Evolutionary conservation across 2,888 invertebrate genomes (phyloP), one percentile per base, ranked within the genome.

Genomic region (Agrotis ipsilon): DNA sequence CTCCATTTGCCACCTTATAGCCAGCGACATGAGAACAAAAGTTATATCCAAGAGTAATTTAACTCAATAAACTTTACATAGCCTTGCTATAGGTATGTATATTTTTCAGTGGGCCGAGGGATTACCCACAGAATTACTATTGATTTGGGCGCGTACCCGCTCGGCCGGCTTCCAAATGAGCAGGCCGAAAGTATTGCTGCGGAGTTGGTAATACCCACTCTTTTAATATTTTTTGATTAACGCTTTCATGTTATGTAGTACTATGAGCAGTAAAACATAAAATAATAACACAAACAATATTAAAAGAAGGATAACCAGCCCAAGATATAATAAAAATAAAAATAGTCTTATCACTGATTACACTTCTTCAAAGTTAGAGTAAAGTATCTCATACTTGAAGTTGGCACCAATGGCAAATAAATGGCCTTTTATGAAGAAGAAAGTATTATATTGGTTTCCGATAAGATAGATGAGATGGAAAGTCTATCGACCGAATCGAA

Each of bases 51-150:
- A 78, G 68, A 70, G 61, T 82, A 81, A 82, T 82, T 83, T 83
- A 81, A 81, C 84, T 67, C 68, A 74, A 76, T 72, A 78, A 81
- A 74, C 64, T 73, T 49, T 66, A 73, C 67, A 71, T 73, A 62
- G 60, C 19, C 57, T 67, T n/a, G 19, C 68, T 80, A 78, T 85
- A 83, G 64, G 48, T 81, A 81, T 60, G 59, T 92, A 88, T 93
- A 94, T 94, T 95, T 95, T 95, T 95, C 90, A 89, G 89, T 85
- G 90, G 89, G 89, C 87, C 88, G 80, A 89, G 88, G 92, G 94
- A 95, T 95, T 95, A 94, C 92, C 92, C 92, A 89, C 92, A 90
- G 94, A 94, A 95, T 96, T 95, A 96, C 94, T 96, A 96, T 96
- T 96, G 96, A 96, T 96, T 96, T 91, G 93, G 94, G 92, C 89